These are phyloP conservation scores for Lucilia cuprina DNA, from an alignment of 1,140 invertebrate genomes.

Conservation along the genomic window DNA sequence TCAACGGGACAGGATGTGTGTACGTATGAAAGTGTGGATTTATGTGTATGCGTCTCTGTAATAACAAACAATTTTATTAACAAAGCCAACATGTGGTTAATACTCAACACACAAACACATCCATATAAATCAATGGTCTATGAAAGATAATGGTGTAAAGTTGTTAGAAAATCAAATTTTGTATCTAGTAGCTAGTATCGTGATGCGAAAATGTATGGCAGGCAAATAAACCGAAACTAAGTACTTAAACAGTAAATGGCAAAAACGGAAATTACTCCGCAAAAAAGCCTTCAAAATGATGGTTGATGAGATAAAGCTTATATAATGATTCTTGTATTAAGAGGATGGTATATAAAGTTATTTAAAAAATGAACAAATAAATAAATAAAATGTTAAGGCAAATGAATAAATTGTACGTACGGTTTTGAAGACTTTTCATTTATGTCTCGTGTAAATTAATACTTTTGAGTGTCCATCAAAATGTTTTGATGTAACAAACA, in stretches of 20 bases:
- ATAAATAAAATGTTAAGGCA: no score
- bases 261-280: slow-evolving; percentile 19
- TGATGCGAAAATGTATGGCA: neutral
- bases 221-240: neutral
- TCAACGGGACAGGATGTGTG: neutral
- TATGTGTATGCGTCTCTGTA: neutral
- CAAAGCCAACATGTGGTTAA: slow-evolving; percentile 28
- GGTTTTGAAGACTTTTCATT: no score
- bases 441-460: neutral
- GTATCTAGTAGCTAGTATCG: neutral
- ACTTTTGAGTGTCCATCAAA: neutral
- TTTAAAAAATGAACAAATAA: no score
- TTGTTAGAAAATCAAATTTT: slow-evolving; percentile 33
- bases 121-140: neutral
- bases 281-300: no score
- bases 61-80: slow-evolving; percentile 30
- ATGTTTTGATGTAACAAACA: neutral
- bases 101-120: neutral
- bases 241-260: neutral
- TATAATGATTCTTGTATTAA: neutral
- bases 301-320: neutral
- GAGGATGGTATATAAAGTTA: no score
- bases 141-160: slow-evolving; percentile 29
- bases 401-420: no score
- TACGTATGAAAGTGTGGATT: neutral